Conservation (phyloP, 2,888 invertebrate genomes). For the Ophion costatus region DNA sequence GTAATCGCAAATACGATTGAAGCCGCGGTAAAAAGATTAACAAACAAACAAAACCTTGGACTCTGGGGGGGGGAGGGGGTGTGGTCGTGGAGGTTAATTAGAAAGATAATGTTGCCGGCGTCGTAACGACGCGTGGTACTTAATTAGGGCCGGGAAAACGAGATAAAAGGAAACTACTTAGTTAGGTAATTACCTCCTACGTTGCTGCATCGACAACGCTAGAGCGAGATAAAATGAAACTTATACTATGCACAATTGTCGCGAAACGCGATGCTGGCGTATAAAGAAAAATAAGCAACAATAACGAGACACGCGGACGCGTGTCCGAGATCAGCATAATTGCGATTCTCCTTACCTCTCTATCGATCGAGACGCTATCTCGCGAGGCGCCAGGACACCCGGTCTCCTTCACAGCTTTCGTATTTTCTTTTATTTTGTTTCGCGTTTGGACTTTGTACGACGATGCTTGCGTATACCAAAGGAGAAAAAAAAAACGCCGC, state of each 20-base stretch:
- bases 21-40: constrained; percentile 62
- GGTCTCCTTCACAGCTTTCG: constrained; percentile 32
- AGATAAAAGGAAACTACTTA: constrained; percentile 40
- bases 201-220: constrained; percentile 33
- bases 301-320: constrained; percentile 18
- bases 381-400: constrained; percentile 16
- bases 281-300: constrained; percentile 8
- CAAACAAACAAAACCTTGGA: constrained; percentile 32
- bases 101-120: constrained; percentile 27
- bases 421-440: constrained; percentile 23
- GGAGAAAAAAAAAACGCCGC: too few species aligned
- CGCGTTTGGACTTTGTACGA: constrained; percentile 27
- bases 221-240: constrained; percentile 46
- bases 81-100: constrained; percentile 9
- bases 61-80: constrained; percentile 14
- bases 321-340: constrained; percentile 30
- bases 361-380: constrained; percentile 30
- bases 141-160: constrained; percentile 38
- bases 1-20: constrained; percentile 28
- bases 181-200: constrained; percentile 43
- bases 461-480: constrained; percentile 57
- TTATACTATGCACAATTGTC: constrained; percentile 60
- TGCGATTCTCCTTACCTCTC: constrained; percentile 34
- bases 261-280: constrained; percentile 21
- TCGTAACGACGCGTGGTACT: constrained; percentile 48